These are phyloP conservation scores for Agraylea sexmaculata DNA, from an alignment of 1,140 invertebrate species.

Conservation along the genomic window DNA sequence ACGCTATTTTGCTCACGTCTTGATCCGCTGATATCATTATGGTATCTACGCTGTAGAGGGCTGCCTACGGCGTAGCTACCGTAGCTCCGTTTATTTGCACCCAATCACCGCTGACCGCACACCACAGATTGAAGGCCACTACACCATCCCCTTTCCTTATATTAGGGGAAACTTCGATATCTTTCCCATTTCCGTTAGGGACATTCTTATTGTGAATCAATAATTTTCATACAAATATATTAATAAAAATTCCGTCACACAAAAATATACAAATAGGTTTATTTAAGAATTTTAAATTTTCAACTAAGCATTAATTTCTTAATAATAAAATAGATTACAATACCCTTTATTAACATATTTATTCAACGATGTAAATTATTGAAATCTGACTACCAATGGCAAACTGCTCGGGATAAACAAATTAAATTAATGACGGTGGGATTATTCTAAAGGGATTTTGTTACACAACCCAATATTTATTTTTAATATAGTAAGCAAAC, in stretches of 20 bases:
- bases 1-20: slow-evolving; percentile 21
- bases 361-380: no score
- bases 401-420: slow-evolving; percentile 11
- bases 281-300: no score
- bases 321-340: no score
- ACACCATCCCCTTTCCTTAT: no score
- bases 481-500: slow-evolving; percentile 21
- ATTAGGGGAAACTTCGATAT: slow-evolving; percentile 14
- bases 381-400: no score
- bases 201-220: no score
- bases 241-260: no score
- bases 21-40: slow-evolving; percentile 22
- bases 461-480: slow-evolving; percentile 21
- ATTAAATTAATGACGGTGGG: slow-evolving; percentile 5
- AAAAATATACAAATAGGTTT: no score
- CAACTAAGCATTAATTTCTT: no score
- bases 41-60: slow-evolving; percentile 11
- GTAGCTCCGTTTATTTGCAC: slow-evolving; percentile 12
- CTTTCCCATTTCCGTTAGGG: slow-evolving; percentile 12
- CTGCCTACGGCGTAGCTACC: neutral
- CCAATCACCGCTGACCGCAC: slow-evolving; percentile 14
- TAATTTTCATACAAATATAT: no score
- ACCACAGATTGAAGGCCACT: slow-evolving; percentile 13
- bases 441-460: neutral
- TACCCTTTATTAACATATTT: no score